A percentile compares a stretch with the other conserved stretches of the same genome.
Conservation (phyloP, 2,888 invertebrate species). For the Hecatera dysodea region DNA sequence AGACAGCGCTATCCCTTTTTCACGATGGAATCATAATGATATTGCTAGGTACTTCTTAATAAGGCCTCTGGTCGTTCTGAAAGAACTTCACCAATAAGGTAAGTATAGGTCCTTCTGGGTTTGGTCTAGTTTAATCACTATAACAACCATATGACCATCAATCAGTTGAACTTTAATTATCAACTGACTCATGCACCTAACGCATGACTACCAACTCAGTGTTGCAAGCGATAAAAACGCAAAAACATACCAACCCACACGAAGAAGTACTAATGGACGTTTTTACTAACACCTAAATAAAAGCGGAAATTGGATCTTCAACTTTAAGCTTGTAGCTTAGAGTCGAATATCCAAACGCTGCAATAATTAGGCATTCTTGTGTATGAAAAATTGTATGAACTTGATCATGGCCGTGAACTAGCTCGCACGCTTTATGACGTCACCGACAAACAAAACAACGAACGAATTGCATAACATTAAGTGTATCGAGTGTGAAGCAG, state of each 20-base stretch:
- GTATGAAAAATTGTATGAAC: conserved; percentile 77
- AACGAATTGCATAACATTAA: conserved; percentile 87
- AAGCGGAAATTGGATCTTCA: neutral
- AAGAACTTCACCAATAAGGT: no score
- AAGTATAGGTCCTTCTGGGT: no score
- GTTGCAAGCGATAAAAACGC: conserved; percentile 49
- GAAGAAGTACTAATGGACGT: conserved; percentile 41
- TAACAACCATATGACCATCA: conserved; percentile 25
- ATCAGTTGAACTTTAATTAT: conserved; percentile 20
- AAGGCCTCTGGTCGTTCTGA: no score
- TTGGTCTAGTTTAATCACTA: conserved; percentile 4
- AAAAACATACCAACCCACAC: conserved; percentile 58
- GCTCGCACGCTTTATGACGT: conserved; percentile 78
- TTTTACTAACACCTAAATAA: neutral
- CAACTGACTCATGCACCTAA: conserved; percentile 47
- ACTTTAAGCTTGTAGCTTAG: neutral
- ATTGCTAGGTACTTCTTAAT: no score
- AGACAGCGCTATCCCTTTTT: no score
- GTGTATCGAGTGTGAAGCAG: conserved; percentile 61
- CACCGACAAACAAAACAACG: conserved; percentile 79
- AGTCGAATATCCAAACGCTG: neutral
- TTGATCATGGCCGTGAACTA: conserved; percentile 84
- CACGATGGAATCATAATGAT: no score
- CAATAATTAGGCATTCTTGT: conserved; percentile 15
- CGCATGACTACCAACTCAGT: conserved; percentile 30